These are phyloP conservation scores for Heliconius ismenius DNA, from an alignment of 2,888 invertebrate genomes.

Conservation along the genomic window DNA sequence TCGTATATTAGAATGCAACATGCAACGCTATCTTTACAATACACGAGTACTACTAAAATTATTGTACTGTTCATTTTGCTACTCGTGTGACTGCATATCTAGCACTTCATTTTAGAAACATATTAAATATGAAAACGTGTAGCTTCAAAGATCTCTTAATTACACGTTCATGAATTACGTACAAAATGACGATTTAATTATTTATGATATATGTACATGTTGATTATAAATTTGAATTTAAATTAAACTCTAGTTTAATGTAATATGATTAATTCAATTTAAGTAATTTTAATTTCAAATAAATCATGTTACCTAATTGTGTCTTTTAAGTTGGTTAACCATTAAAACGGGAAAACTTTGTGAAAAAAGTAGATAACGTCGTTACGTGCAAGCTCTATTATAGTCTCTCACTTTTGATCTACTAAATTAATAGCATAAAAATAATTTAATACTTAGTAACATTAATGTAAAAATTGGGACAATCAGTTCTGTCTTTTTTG, in stretches of 20 bases:
- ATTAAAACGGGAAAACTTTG: neutral
- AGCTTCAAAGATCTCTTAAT: conserved; percentile 10
- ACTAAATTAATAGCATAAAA: too few relatives aligned
- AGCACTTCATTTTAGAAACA: conserved; percentile 12
- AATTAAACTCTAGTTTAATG: neutral
- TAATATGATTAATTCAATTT: neutral
- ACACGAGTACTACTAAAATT: conserved; percentile 22
- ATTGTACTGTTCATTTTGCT: conserved; percentile 21
- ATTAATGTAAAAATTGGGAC: too few relatives aligned
- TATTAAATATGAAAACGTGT: neutral
- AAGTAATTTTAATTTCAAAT: neutral
- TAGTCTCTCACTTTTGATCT: too few relatives aligned
- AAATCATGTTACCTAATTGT: too few relatives aligned
- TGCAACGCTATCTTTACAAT: conserved; percentile 26
- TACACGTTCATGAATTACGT: neutral
- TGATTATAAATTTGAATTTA: neutral
- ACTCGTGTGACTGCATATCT: conserved; percentile 22
- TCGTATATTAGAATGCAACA: conserved; percentile 30
- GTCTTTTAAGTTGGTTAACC: too few relatives aligned
- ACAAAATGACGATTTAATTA: neutral
- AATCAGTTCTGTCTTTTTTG: too few relatives aligned
- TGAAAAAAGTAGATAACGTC: conserved; percentile 25
- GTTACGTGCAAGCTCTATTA: conserved; percentile 48
- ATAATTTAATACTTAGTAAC: too few relatives aligned
- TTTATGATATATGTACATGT: neutral